Conservation (phyloP, 2,113 vertebrate genomes). For the Entelurus aequoreus region DNA sequence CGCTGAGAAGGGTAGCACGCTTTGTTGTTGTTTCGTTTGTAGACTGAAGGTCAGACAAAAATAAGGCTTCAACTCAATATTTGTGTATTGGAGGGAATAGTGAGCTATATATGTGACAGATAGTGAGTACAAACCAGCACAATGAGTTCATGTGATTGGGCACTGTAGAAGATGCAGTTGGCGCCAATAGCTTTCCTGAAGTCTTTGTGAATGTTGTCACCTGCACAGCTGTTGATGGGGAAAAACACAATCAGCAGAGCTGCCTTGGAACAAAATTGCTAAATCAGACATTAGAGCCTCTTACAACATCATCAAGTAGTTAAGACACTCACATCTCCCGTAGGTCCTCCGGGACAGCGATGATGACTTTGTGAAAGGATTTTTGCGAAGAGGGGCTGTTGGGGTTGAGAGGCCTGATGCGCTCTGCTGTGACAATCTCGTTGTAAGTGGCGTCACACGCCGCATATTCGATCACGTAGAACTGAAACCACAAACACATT, state of each 20-base stretch:
- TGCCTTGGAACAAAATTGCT: neutral
- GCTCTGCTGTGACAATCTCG: conserved; percentile 86
- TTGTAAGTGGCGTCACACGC: conserved; percentile 90
- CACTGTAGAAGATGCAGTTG: conserved; percentile 84
- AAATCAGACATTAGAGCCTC: neutral
- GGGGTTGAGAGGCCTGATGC: conserved; percentile 87
- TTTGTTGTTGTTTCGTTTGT: conserved; percentile 87
- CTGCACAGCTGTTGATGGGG: conserved; percentile 76
- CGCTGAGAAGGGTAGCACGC: conserved; percentile 81
- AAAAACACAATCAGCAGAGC: conserved; percentile 17
- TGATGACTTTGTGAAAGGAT: conserved; percentile 83
- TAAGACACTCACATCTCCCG: conserved; percentile 79
- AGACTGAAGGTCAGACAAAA: conserved; percentile 63
- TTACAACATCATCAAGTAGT: neutral
- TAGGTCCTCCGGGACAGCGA: conserved; percentile 84
- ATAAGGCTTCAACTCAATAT: neutral
- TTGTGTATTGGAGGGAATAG: neutral
- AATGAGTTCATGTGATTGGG: conserved; percentile 78
- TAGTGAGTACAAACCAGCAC: conserved; percentile 78
- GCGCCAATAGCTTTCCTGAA: conserved; percentile 90
- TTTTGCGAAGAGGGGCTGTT: conserved; percentile 79
- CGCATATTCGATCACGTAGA: conserved; percentile 90
- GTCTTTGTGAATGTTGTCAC: conserved; percentile 85
- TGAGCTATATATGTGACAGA: too few relatives aligned
- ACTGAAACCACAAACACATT: conserved; percentile 49